Evolutionary conservation across 30 jellyfish, hydroid and myxozoan genomes (phyloP), one percentile per base, ranked within the genome.

Genomic region (Catostylus mosaicus): DNA sequence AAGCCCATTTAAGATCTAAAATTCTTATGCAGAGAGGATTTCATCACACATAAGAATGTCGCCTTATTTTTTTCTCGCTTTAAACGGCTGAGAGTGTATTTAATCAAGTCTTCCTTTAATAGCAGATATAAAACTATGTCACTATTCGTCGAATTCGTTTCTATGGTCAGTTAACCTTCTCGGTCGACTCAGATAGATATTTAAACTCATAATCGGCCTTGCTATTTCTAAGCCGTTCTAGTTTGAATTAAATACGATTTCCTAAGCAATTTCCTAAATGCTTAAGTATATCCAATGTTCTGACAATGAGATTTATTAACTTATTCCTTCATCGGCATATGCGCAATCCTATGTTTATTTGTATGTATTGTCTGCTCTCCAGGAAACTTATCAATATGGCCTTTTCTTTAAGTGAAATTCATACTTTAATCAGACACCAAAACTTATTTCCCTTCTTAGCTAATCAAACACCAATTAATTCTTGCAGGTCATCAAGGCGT

Each of bases 191-290:
- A 27, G 50, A 62, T 56, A 29, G 50, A 19, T 70, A 70, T 46
- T 46, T 1, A 24, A 36, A 32, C 37, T n/a, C 45, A 6, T 34
- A 37, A 70, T 37, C 37, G 38, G 67, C 43, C 66, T 37, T 27
- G 45, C 8, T 67, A 16, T 38, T 70, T 27, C 31, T 46, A 70
- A 75, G 61, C 75, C 59, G 67, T 29, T 32, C 48, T 51, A 35
- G 60, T 70, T 43, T 37, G 43, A 40, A 56, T 48, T 1, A 75
- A 56, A 75, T 75, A 30, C 74, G 86, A 75, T 75, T 75, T 75
- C 86, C 86, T 52, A 3, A 20, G 86, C 75, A 75, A 75, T 75
- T 75, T 75, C 86, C 86, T 75, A 75, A 75, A 50, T 75, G 86
- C 86, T 75, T 75, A 75, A 19, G 34, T 32, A 56, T 31, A 75